Evolutionary conservation across 1,140 invertebrate genomes (phyloP), one percentile per base, ranked within the genome.

Genomic region (Ceratosolen solmsi): DNA sequence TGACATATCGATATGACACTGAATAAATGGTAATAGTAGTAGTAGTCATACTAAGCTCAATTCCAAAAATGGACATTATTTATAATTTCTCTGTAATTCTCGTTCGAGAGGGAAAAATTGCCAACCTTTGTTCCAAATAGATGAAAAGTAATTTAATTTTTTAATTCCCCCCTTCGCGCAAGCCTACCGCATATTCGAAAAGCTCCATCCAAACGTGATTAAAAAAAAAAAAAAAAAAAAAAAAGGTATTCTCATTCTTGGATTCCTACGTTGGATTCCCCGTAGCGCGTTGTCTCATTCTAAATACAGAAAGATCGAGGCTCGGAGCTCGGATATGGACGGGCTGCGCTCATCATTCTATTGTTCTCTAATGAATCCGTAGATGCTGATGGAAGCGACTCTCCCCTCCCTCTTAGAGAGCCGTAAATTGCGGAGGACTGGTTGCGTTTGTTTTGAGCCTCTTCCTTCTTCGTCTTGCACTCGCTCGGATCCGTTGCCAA

Each of bases 301-400:
- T 58, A 65, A 83, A 80, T 75, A 77, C 77, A 70, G 63, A 46
- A 63, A 22, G 60, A 54, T 46, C 22, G 41, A 72, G 70, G 70
- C 25, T 36, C 33, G 33, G 36, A 68, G 7, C 65, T 36, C 65
- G 2, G 65, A 11, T 65, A 65, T 11, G 68, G 68, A 71, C 38
- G 38, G 71, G 38, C 15, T 15, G 25, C 83, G 87, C 88, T 90
- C 88, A 89, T 91, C 88, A 88, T 90, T 87, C 89, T 87, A 91
- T 91, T 91, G 89, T 91, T 90, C 90, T 90, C 88, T 91, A 91
- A 91, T 91, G 90, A 90, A 91, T 90, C 88, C 88, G 87, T 90
- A 89, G 89, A 89, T 87, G 87, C 89, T 89, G 89, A 90, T 88
- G 89, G 90, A 91, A 90, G 88, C 88, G 82, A 75, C n/a, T 36